These are phyloP conservation scores for Ivindomyrus marchei DNA, from an alignment of 2,113 vertebrate species.

Conservation along the genomic window DNA sequence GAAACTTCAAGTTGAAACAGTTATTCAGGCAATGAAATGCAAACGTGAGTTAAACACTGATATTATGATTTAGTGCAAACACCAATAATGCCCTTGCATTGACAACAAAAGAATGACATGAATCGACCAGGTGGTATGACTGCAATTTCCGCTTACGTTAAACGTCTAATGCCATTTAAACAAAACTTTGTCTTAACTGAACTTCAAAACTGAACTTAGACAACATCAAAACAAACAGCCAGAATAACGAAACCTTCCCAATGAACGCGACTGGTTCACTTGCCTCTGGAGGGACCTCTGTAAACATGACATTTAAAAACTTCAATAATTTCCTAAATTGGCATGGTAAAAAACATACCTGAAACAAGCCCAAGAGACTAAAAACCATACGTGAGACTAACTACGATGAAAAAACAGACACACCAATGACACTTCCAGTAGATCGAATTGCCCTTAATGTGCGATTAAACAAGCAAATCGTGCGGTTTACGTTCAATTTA, in stretches of 20 bases:
- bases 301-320: conserved; percentile 3
- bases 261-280: background rate
- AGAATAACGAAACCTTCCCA: background rate
- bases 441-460: background rate
- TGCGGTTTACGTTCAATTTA: background rate
- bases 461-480: conserved; percentile 12
- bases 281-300: background rate
- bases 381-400: background rate
- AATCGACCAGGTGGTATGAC: background rate
- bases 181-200: background rate
- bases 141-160: background rate
- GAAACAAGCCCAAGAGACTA: background rate
- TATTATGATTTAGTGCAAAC: conserved; percentile 8
- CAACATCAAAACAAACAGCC: conserved; percentile 3
- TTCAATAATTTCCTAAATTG: background rate
- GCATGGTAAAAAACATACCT: background rate
- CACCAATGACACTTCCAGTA: background rate
- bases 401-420: background rate
- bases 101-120: background rate
- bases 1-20: background rate
- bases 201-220: background rate
- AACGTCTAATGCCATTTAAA: background rate
- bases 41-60: background rate
- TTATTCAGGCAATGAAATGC: background rate
- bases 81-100: background rate